Evolutionary conservation across 2,888 invertebrate species (phyloP).

Genomic region (Meandrusa payeni): DNA sequence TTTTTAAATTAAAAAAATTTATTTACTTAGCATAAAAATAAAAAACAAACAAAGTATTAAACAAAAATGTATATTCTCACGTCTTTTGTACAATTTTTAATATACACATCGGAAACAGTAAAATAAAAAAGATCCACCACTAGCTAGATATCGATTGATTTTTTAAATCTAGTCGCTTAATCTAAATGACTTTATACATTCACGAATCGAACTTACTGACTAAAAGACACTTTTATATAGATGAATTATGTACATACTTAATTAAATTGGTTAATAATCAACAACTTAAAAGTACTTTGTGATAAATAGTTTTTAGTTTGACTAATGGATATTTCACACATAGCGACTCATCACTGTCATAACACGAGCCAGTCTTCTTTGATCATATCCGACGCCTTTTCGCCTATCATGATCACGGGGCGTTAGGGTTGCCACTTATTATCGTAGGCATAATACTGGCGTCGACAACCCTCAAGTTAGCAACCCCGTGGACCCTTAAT

Average conservation of each 20-base stretch:
- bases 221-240: constrained; percentile 16
- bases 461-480: constrained; percentile 89
- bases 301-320: constrained; percentile 41
- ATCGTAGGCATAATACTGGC: constrained; percentile 95
- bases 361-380: constrained; percentile 90
- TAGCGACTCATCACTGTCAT: constrained; percentile 53
- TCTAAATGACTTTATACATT: constrained; percentile 17
- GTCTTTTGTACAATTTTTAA: constrained; percentile 18
- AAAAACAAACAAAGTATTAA: constrained; percentile 8
- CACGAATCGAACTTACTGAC: constrained; percentile 6
- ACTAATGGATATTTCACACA: constrained; percentile 19
- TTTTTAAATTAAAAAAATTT: too few species aligned
- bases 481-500: constrained; percentile 88
- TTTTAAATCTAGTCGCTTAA: constrained; percentile 4
- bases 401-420: constrained; percentile 95
- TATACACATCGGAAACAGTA: constrained; percentile 1
- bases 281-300: constrained; percentile 43
- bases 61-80: constrained; percentile 12
- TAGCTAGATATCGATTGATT: constrained; percentile 3
- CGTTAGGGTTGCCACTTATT: constrained; percentile 94
- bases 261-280: constrained; percentile 40
- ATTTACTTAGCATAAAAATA: constrained; percentile 8
- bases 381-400: constrained; percentile 93
- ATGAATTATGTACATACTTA: constrained; percentile 40
- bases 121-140: constrained; percentile 9